These are phyloP conservation scores for Ceratotherium simum DNA, from an alignment of 2,113 vertebrate species.

Conservation along the genomic window DNA sequence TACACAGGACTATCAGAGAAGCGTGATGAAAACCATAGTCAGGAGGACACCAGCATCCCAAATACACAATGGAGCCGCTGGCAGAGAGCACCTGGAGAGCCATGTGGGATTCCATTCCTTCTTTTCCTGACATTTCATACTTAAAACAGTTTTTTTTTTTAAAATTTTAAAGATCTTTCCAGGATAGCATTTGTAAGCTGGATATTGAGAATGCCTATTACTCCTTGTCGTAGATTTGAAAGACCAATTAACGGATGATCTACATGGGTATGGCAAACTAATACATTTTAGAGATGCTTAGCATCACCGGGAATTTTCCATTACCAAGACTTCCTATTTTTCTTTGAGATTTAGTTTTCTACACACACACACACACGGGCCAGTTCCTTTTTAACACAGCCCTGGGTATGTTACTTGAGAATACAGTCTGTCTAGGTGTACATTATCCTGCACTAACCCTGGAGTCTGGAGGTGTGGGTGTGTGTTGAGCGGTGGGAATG, in stretches of 20 bases:
- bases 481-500: background rate
- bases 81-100: background rate
- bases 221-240: background rate
- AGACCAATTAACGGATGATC: background rate
- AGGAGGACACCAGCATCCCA: background rate
- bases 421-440: background rate
- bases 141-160: background rate
- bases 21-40: background rate
- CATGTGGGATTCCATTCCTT: background rate
- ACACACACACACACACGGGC: background rate
- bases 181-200: background rate
- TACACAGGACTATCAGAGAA: background rate
- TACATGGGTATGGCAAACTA: background rate
- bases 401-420: background rate
- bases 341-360: constrained; percentile 4
- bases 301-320: background rate
- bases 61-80: background rate
- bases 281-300: background rate
- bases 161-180: background rate
- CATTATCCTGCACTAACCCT: background rate
- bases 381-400: background rate
- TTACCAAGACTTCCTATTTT: background rate
- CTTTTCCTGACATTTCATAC: background rate
- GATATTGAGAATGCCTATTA: background rate
- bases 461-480: background rate